Evolutionary conservation across 2,113 vertebrate species (phyloP).

Genomic region (Falcunculus frontatus): DNA sequence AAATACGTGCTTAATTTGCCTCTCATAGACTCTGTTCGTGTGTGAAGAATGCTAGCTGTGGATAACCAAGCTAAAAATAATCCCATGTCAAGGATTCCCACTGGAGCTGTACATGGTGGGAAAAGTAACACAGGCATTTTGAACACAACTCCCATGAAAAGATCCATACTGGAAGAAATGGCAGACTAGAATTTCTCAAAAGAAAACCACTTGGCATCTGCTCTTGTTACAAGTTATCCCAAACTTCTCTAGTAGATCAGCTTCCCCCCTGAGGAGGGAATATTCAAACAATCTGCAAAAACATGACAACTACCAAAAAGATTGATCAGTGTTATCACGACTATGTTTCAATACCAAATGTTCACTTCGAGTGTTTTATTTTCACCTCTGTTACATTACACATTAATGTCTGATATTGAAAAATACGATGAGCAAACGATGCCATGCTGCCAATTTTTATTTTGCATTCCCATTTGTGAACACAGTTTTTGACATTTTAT

Average conservation of each 20-base stretch:
- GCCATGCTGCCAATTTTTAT: neutral
- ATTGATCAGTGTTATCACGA: neutral
- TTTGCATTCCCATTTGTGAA: constrained; percentile 1
- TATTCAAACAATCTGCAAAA: constrained; percentile 1
- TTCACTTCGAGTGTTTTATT: constrained; percentile 19
- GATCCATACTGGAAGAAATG: neutral
- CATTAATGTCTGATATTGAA: constrained; percentile 2
- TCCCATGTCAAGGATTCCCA: neutral
- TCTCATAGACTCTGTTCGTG: neutral
- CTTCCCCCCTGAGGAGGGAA: neutral
- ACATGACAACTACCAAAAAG: neutral
- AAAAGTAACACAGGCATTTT: neutral
- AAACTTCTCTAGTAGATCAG: neutral
- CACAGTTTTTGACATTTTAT: neutral
- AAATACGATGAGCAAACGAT: neutral
- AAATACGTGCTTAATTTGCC: neutral
- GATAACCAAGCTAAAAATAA: neutral
- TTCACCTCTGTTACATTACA: constrained; percentile 22
- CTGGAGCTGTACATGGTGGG: neutral
- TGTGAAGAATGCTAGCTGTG: neutral
- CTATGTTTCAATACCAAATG: constrained; percentile 34
- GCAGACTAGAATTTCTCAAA: neutral
- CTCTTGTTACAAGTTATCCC: neutral
- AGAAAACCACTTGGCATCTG: neutral
- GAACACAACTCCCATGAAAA: neutral